Percentiles rank a stretch among this genome's conserved stretches.
These are phyloP conservation scores for Equus quagga DNA, from an alignment of 2,113 vertebrate genomes.

Conservation along the genomic window DNA sequence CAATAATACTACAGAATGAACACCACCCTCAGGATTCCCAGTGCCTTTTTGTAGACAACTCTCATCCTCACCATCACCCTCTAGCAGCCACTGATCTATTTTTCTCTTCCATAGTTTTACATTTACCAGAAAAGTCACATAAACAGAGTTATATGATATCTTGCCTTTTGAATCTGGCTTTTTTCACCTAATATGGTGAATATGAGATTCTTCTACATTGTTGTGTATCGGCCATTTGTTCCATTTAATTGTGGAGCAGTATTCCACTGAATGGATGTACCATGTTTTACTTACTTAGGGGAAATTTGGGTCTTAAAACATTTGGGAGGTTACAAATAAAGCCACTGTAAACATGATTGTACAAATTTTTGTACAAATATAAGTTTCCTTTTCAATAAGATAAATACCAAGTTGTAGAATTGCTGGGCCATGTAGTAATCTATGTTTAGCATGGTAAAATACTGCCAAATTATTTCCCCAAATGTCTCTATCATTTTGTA, in stretches of 20 bases:
- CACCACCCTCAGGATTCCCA: background rate
- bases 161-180: background rate
- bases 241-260: background rate
- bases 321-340: background rate
- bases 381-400: background rate
- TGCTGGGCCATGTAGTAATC: background rate
- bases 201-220: background rate
- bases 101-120: background rate
- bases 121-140: background rate
- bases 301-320: background rate
- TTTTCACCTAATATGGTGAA: background rate
- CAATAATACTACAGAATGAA: background rate
- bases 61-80: background rate
- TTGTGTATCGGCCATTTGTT: background rate
- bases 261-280: background rate
- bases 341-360: background rate
- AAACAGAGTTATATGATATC: background rate
- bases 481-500: background rate
- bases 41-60: background rate
- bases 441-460: background rate
- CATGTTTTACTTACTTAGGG: background rate
- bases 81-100: background rate
- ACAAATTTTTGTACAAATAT: background rate
- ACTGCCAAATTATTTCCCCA: background rate
- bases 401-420: background rate